Evolutionary conservation across 2,797 vertebrate species (phyloP), one percentile per base, ranked within the genome.

Genomic region (Sebastes itinus): DNA sequence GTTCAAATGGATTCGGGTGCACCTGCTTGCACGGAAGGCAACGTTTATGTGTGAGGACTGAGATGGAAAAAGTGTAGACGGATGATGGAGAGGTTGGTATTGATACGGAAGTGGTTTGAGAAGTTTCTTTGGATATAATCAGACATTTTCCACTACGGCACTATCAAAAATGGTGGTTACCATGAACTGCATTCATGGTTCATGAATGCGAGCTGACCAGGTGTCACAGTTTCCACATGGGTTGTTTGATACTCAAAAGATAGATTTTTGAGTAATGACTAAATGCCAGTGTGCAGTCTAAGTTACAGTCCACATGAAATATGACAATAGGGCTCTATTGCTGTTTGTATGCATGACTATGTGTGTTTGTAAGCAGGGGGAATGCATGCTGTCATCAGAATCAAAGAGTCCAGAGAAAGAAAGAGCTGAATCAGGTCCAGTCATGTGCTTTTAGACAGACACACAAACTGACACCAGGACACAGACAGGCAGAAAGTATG

Each of bases 331-430:
- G 77, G 14, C 28, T 61, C 2, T 55, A 22, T 63, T 72, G 70
- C 75, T 76, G 59, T 52, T 76, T 75, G 20, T 38, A 75, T 58
- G 64, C 72, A 73, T 81, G 77, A 74, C 81, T 85, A n/a, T 77
- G 80, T 88, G 81, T 81, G 62, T 87, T 83, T 86, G 78, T 87
- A 67, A 80, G 85, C 87, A 77, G 72, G 58, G 86, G 92, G 95
- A 96, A 96, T 96, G 95, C 86, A 91, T 92, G 80, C 84, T 90
- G 93, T 96, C 95, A 96, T 96, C 95, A 96, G 87, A 94, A 94
- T 90, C 86, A 90, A 87, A 82, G 78, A 89, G 87, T 84, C 80
- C 88, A 94, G 55, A 95, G 90, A 95, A 95, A 92, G 91, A 91
- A 95, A 93, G 85, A 82, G 94, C 94, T 94, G 94, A 95, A 92